A percentile compares a stretch with the other conserved stretches of the same genome.
These are phyloP conservation scores for Drosophila ananassae DNA, from an alignment of 1,140 invertebrate species.

Conservation along the genomic window DNA sequence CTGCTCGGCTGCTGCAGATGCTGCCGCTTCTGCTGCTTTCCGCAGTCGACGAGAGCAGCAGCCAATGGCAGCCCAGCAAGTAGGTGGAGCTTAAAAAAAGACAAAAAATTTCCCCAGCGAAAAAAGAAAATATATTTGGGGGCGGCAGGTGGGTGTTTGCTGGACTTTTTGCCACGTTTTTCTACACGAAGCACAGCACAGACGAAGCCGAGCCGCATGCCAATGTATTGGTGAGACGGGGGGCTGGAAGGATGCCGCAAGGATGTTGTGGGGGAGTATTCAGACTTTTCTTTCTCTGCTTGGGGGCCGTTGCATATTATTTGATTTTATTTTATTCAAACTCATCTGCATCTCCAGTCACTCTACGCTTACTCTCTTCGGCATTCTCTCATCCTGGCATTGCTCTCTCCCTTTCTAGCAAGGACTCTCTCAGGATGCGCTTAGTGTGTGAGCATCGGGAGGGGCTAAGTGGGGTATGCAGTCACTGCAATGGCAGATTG, in stretches of 20 bases:
- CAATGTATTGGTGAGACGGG: constrained; percentile 1
- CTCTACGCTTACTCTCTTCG: constrained; percentile 22
- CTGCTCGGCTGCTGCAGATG: constrained; percentile 36
- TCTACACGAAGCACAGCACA: constrained; percentile 61
- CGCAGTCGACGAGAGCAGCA: constrained; percentile 53
- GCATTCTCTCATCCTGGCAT: constrained; percentile 19
- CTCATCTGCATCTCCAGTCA: constrained; percentile 49
- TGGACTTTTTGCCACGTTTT: constrained; percentile 76
- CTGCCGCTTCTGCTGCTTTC: constrained; percentile 51
- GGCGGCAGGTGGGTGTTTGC: constrained; percentile 38
- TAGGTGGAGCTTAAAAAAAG: constrained; percentile 84
- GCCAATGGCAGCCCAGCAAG: constrained; percentile 78
- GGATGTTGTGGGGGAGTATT: constrained; percentile 8
- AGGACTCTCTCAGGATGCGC: constrained; percentile 16
- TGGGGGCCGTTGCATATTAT: constrained; percentile 68
- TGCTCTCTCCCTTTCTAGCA: constrained; percentile 14
- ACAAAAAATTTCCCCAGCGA: constrained; percentile 77
- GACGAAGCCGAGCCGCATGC: constrained; percentile 32
- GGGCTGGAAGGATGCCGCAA: not conserved
- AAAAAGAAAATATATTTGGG: constrained; percentile 55
- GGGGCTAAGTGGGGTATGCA: constrained; percentile 1
- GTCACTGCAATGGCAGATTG: constrained; percentile 68
- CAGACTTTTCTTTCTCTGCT: constrained; percentile 64
- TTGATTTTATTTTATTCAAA: constrained; percentile 78
- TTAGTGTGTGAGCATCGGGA: not conserved